These are phyloP conservation scores for Rhagoletis pomonella DNA, from an alignment of 1,140 invertebrate species.

Conservation along the genomic window DNA sequence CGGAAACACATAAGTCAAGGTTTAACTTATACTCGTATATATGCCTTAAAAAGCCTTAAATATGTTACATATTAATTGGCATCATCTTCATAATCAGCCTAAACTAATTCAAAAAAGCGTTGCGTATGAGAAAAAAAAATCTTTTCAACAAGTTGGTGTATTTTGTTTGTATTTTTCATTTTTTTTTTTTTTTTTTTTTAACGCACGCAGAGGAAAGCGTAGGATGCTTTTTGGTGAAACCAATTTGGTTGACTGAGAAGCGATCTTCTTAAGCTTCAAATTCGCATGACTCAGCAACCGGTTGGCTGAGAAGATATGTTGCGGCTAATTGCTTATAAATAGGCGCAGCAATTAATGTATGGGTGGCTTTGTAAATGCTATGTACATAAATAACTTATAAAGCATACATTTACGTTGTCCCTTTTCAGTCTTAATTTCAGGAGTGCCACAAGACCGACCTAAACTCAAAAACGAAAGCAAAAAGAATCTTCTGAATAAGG, in stretches of 20 bases:
- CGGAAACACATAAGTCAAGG: too few relatives aligned
- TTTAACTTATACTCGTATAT: too few relatives aligned
- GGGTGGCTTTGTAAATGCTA: background rate
- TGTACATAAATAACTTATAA: background rate
- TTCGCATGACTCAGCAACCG: background rate
- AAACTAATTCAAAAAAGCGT: background rate
- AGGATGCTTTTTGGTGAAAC: slow-evolving; percentile 16
- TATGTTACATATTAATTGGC: background rate
- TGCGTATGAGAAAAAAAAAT: background rate
- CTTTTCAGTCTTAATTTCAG: background rate
- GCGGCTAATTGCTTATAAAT: slow-evolving; percentile 27
- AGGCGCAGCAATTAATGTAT: slow-evolving; percentile 19
- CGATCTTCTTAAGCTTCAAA: background rate
- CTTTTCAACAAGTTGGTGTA: slow-evolving; percentile 16
- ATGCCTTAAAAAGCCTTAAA: too few relatives aligned
- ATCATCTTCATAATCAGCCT: background rate
- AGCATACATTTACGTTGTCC: background rate
- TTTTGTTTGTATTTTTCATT: too few relatives aligned
- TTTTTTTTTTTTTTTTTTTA: background rate
- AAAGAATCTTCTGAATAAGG: background rate
- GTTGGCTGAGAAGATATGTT: background rate
- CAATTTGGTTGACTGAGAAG: slow-evolving; percentile 23
- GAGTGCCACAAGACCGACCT: background rate
- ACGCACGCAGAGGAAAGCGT: slow-evolving; percentile 9
- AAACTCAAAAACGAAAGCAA: background rate